These are phyloP conservation scores for Oopsacas minuta DNA, from an alignment of 37 sponge, comb jelly and placozoan species.

Conservation along the genomic window DNA sequence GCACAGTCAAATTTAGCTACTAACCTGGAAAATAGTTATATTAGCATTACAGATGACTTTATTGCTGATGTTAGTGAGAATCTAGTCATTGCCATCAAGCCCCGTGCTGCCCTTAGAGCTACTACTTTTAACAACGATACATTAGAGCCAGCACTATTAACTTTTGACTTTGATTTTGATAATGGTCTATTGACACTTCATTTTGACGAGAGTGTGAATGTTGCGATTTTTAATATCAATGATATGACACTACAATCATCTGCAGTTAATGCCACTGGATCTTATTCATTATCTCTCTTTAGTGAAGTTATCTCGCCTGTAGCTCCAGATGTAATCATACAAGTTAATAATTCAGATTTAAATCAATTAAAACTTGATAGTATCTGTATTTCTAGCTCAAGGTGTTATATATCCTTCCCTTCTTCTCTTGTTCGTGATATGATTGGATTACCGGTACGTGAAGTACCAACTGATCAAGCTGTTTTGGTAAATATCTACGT, in stretches of 20 bases:
- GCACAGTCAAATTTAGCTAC: conserved; percentile 50
- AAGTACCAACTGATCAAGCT: conserved; percentile 22
- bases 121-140: conserved; percentile 31
- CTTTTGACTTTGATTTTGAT: conserved; percentile 60
- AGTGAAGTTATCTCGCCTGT: not conserved
- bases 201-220: conserved; percentile 65
- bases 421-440: conserved; percentile 53
- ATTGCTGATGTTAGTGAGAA: conserved; percentile 58
- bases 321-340: not conserved
- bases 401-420: conserved; percentile 61
- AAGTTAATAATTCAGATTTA: conserved; percentile 28
- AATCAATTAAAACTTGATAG: conserved; percentile 49
- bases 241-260: conserved; percentile 42
- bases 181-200: conserved; percentile 36
- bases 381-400: conserved; percentile 36
- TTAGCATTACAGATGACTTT: conserved; percentile 51
- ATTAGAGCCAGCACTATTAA: conserved; percentile 36
- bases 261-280: not conserved
- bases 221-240: conserved; percentile 36
- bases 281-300: not conserved
- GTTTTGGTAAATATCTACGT: not conserved
- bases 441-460: conserved; percentile 34
- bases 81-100: conserved; percentile 37
- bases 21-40: conserved; percentile 27
- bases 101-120: conserved; percentile 28